Evolutionary conservation across 1,140 invertebrate genomes (phyloP).

Genomic region (Coboldia fuscipes): DNA sequence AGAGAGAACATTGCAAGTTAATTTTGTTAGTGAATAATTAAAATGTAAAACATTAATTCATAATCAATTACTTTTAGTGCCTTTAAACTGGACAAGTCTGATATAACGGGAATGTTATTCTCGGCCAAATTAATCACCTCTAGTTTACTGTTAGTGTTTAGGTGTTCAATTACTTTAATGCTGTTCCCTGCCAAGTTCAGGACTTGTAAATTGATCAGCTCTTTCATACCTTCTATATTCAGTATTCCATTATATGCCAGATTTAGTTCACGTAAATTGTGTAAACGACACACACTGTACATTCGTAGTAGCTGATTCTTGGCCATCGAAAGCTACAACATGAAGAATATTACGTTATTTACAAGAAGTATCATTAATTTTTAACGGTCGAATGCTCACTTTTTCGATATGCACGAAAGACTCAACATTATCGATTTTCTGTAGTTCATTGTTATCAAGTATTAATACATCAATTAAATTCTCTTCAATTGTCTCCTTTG

Average conservation of each 20-base stretch:
- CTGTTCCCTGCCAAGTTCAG: conserved; percentile 34
- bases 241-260: conserved; percentile 72
- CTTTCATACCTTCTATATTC: conserved; percentile 71
- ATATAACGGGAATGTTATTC: conserved; percentile 64
- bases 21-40: background rate
- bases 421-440: conserved; percentile 69
- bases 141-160: conserved; percentile 56
- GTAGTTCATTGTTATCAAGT: conserved; percentile 68
- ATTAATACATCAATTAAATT: conserved; percentile 49
- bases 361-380: background rate
- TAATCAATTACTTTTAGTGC: conserved; percentile 45
- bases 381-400: conserved; percentile 26
- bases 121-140: conserved; percentile 70
- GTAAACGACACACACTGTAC: conserved; percentile 61
- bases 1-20: background rate
- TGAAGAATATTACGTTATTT: conserved; percentile 5
- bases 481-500: conserved; percentile 34
- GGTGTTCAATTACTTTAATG: conserved; percentile 64
- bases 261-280: conserved; percentile 57
- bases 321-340: conserved; percentile 53
- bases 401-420: conserved; percentile 57
- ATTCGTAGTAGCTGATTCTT: conserved; percentile 69
- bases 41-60: background rate
- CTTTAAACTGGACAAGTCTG: conserved; percentile 63
- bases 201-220: conserved; percentile 54